phyloP scores from a whole-genome alignment of 1,140 invertebrate genomes.

The Conus ventricosus region DNA sequence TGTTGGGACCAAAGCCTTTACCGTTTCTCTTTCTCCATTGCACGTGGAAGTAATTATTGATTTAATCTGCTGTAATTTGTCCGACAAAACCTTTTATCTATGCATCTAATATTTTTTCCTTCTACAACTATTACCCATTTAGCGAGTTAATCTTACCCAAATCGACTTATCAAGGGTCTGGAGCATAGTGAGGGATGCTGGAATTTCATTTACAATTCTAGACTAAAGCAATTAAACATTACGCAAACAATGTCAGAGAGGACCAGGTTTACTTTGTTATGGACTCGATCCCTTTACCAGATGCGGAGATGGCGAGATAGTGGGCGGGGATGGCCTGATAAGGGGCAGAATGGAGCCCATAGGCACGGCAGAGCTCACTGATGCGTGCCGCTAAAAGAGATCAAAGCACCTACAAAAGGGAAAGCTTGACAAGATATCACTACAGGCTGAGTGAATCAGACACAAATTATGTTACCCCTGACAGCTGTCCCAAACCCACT shows the following conservation, averaged over 20 bases:
- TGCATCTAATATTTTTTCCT: too few species aligned
- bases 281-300: constrained; percentile 27
- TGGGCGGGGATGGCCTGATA: background rate
- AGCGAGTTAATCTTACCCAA: too few species aligned
- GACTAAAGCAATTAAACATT: background rate
- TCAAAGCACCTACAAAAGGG: background rate
- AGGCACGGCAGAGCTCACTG: background rate
- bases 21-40: background rate
- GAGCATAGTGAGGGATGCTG: too few species aligned
- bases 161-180: background rate
- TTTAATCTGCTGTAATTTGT: too few species aligned
- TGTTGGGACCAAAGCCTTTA: background rate
- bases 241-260: background rate
- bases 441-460: background rate
- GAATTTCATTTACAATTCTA: too few species aligned
- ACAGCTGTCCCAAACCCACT: background rate
- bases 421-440: constrained; percentile 20
- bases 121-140: too few species aligned
- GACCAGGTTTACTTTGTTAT: constrained; percentile 13
- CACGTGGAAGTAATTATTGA: background rate
- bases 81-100: too few species aligned
- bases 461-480: constrained; percentile 1
- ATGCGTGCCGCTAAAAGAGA: background rate
- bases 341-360: constrained; percentile 6
- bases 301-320: constrained; percentile 6